A percentile compares a stretch with the other conserved stretches of the same genome.
phyloP scores from a whole-genome alignment of 2,888 invertebrate genomes.

The Steinernema carpocapsae region DNA sequence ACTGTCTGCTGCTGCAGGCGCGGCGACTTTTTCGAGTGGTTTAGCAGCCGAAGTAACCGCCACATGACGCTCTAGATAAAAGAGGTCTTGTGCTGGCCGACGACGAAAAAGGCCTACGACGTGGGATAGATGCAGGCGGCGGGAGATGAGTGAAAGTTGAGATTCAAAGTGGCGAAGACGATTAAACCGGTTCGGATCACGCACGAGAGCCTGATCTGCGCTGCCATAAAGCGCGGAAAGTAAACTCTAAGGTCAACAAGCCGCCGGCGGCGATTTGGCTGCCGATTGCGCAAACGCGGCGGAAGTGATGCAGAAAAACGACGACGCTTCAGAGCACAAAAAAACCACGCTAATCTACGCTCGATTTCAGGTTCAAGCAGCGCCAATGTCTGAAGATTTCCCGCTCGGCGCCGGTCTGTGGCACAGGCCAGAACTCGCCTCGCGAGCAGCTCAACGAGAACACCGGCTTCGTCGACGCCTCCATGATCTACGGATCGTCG shows the following conservation, averaged over 20 bases:
- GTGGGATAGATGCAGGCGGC: background rate
- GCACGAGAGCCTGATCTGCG: slow-evolving; percentile 23
- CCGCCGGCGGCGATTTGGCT: slow-evolving; percentile 1
- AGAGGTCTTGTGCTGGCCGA: slow-evolving; percentile 11
- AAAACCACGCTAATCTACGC: background rate
- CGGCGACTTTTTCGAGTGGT: background rate
- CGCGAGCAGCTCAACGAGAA: slow-evolving; percentile 80
- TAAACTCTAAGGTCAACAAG: slow-evolving; percentile 31
- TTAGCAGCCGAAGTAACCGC: background rate
- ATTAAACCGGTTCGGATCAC: slow-evolving; percentile 34
- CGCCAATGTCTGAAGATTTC: slow-evolving; percentile 65
- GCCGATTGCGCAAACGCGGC: slow-evolving; percentile 26
- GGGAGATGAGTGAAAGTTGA: slow-evolving; percentile 25
- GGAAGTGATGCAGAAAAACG: slow-evolving; percentile 36
- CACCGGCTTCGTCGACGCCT: slow-evolving; percentile 90
- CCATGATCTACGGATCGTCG: slow-evolving; percentile 91
- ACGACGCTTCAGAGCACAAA: background rate
- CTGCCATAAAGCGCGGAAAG: slow-evolving; percentile 21
- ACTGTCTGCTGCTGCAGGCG: background rate
- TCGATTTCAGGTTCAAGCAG: slow-evolving; percentile 56
- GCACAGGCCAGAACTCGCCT: slow-evolving; percentile 89
- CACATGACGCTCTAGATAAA: background rate
- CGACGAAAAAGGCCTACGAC: background rate
- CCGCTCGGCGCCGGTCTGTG: slow-evolving; percentile 91
- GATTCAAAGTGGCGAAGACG: background rate